These are phyloP conservation scores for Miichthys miiuy DNA, from an alignment of 2,797 vertebrate species.

Conservation along the genomic window DNA sequence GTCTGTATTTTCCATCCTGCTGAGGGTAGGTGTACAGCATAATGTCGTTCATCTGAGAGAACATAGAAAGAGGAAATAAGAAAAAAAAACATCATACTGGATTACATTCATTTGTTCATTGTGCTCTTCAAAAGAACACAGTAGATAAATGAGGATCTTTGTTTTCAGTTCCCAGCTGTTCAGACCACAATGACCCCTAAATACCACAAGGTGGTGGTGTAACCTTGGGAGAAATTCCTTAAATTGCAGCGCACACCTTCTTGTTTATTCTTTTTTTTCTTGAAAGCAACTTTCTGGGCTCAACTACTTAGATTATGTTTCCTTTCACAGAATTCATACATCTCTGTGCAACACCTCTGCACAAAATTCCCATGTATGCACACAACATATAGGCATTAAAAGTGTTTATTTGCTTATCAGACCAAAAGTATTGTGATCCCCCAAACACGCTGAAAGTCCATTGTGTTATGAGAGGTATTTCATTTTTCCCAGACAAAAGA, in stretches of 20 bases:
- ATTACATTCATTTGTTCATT: background rate
- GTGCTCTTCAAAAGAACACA: background rate
- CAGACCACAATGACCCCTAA: background rate
- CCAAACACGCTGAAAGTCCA: constrained; percentile 69
- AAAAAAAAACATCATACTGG: background rate
- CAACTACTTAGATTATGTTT: constrained; percentile 27
- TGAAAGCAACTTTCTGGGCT: constrained; percentile 23
- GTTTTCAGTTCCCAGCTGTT: background rate
- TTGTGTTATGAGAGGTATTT: constrained; percentile 82
- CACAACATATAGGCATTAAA: constrained; percentile 64
- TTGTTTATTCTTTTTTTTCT: constrained; percentile 28
- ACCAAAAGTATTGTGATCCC: constrained; percentile 70
- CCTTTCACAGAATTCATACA: constrained; percentile 52
- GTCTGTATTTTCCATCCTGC: constrained; percentile 95
- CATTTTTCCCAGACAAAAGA: constrained; percentile 83
- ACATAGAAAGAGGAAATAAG: constrained; percentile 5
- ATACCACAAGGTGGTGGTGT: constrained; percentile 75
- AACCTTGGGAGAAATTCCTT: constrained; percentile 4
- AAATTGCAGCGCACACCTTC: background rate
- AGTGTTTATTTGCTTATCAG: constrained; percentile 78
- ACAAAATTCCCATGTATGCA: constrained; percentile 68
- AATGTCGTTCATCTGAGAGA: constrained; percentile 93
- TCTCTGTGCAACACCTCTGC: constrained; percentile 17
- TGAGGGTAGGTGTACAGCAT: constrained; percentile 97
- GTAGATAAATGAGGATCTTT: background rate